A percentile compares a stretch with the other conserved stretches of the same genome.
These are phyloP conservation scores for Borostomias antarcticus DNA, from an alignment of 2,797 vertebrate genomes.

Conservation along the genomic window DNA sequence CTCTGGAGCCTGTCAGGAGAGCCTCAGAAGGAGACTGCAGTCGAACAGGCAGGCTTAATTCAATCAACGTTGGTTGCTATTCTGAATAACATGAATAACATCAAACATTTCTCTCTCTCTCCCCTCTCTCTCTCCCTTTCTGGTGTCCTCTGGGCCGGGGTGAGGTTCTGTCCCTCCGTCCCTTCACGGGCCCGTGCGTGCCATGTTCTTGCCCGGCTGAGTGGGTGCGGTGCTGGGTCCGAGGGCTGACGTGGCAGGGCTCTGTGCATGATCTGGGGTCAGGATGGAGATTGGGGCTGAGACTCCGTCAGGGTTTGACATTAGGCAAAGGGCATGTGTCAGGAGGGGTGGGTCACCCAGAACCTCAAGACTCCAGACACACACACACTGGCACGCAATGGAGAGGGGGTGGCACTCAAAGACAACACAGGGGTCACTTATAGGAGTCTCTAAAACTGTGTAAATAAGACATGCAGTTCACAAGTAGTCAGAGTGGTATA, in stretches of 20 bases:
- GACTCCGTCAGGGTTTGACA: slow-evolving; percentile 60
- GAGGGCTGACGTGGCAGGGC: slow-evolving; percentile 65
- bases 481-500: slow-evolving; percentile 15
- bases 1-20: slow-evolving; percentile 77
- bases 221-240: slow-evolving; percentile 11
- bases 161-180: slow-evolving; percentile 26
- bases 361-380: slow-evolving; percentile 33
- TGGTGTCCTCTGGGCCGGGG: too few species aligned
- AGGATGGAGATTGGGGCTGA: slow-evolving; percentile 71
- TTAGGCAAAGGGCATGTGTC: slow-evolving; percentile 41
- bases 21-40: slow-evolving; percentile 63
- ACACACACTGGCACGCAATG: slow-evolving; percentile 45
- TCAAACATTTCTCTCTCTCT: slow-evolving; percentile 21
- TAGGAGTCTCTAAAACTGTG: not conserved
- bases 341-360: slow-evolving; percentile 39
- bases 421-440: slow-evolving; percentile 37
- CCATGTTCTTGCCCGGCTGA: slow-evolving; percentile 46
- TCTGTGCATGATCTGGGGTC: slow-evolving; percentile 75
- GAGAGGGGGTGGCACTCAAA: slow-evolving; percentile 26
- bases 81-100: slow-evolving; percentile 71
- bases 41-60: slow-evolving; percentile 73
- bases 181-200: slow-evolving; percentile 31
- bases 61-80: slow-evolving; percentile 74
- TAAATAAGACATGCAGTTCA: slow-evolving; percentile 3
- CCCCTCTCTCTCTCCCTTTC: not conserved